A percentile compares a stretch with the other conserved stretches of the same genome.
Conservation (phyloP, 2,888 invertebrate genomes). For the Drosophila merina region DNA sequence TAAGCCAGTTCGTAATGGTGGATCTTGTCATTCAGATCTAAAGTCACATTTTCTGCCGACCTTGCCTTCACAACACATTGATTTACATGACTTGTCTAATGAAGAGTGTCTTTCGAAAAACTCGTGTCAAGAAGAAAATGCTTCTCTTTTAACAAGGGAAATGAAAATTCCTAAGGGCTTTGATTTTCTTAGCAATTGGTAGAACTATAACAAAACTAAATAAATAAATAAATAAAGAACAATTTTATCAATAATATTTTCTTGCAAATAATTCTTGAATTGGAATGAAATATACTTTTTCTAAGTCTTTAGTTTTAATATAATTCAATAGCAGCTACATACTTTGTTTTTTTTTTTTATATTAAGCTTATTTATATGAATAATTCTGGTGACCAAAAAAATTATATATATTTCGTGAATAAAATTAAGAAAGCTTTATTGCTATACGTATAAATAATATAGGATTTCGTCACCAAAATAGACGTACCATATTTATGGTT, state of each 20-base stretch:
- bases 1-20: background rate
- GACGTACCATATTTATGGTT: no score
- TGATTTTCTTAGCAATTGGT: constrained; percentile 63
- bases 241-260: background rate
- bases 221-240: background rate
- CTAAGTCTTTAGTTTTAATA: no score
- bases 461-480: no score
- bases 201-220: constrained; percentile 4
- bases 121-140: constrained; percentile 39
- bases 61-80: constrained; percentile 41
- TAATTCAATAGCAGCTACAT: no score
- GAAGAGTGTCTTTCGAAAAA: constrained; percentile 58
- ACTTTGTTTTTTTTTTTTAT: no score
- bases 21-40: constrained; percentile 1
- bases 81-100: constrained; percentile 46
- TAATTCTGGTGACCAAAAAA: no score
- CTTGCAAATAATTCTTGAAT: background rate
- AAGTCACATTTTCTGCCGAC: constrained; percentile 26
- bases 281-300: no score
- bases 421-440: no score
- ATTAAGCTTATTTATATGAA: no score
- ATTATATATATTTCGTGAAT: no score
- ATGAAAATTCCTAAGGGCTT: constrained; percentile 66
- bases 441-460: no score
- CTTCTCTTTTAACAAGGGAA: constrained; percentile 46